Evolutionary conservation across 2,888 invertebrate genomes (phyloP), one percentile per base, ranked within the genome.

Genomic region (Amphipyra tragopoginis): DNA sequence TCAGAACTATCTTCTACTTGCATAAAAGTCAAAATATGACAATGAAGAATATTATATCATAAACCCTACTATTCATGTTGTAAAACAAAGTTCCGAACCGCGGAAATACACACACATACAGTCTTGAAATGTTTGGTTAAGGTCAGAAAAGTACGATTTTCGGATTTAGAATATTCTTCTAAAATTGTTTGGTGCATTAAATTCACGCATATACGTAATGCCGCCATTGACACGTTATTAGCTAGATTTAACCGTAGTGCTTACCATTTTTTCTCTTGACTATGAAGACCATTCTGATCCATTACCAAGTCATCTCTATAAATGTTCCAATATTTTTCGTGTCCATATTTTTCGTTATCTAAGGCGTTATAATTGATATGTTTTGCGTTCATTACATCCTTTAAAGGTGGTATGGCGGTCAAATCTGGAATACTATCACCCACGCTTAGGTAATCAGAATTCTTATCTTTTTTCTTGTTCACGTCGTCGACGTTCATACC

Each of bases 191-290:
- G 2, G 21, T 21, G 2, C 1, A 21, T 2, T 21, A 21, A 21
- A 2, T 21, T 21, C 1, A 3, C 1, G 3, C 21, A 21, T 21
- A n/a, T n/a, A n/a, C n/a, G n/a, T n/a, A n/a, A n/a, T n/a, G n/a
- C 3, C 21, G 1, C 3, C 21, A 21, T 21, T 21, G 21, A 21
- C 21, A 21, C 21, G 1, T 21, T 21, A 29, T 29, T 5, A 29
- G 5, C 8, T 9, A 42, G 1, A 14, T 15, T 6, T 7, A 42
- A 42, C 7, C 13, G 7, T 6, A 40, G 4, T 6, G 5, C 74
- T 77, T 65, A 89, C 89, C 86, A 84, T 75, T 87, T 88, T 29
- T 84, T 86, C 36, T 83, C 74, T 0, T 77, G 76, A 55, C 58
- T 75, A 38, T 75, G 80, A 7, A 40, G 42, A 2, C 44, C 13